A percentile compares a stretch with the other conserved stretches of the same genome.
Conservation (phyloP, 2,888 invertebrate species). For the Hirtodrosophila duncani region DNA sequence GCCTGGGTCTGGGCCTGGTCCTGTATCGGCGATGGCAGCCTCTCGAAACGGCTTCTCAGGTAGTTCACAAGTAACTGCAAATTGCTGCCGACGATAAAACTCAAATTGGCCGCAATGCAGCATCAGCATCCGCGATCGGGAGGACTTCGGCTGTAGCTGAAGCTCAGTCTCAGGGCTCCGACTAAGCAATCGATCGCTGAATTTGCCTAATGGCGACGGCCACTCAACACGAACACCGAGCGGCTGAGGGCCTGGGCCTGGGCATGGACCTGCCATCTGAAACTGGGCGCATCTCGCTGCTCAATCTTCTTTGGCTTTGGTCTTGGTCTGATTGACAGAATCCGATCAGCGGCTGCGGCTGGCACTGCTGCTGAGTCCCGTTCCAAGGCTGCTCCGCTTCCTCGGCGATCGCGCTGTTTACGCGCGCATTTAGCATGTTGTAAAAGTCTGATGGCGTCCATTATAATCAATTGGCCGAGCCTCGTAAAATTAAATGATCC, state of each 20-base stretch:
- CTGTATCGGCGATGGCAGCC: slow-evolving; percentile 23
- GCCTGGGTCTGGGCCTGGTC: slow-evolving; percentile 19
- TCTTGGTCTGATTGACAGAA: slow-evolving; percentile 52
- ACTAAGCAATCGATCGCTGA: slow-evolving; percentile 63
- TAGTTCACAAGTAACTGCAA: slow-evolving; percentile 78
- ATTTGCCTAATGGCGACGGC: slow-evolving; percentile 75
- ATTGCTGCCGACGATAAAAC: slow-evolving; percentile 74
- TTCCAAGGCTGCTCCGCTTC: slow-evolving; percentile 19
- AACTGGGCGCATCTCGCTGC: slow-evolving; percentile 43
- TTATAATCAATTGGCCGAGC: slow-evolving; percentile 78
- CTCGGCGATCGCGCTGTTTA: slow-evolving; percentile 52
- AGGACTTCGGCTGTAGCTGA: not conserved
- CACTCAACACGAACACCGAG: slow-evolving; percentile 71
- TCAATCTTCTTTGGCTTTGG: slow-evolving; percentile 35
- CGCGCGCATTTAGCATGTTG: slow-evolving; percentile 77
- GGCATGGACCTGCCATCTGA: slow-evolving; percentile 9
- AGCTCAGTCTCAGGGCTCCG: too few relatives aligned
- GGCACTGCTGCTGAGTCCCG: not conserved
- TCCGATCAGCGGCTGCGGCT: slow-evolving; percentile 8
- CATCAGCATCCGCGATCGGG: slow-evolving; percentile 48
- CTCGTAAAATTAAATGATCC: slow-evolving; percentile 79
- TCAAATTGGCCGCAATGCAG: slow-evolving; percentile 54
- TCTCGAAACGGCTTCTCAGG: slow-evolving; percentile 74
- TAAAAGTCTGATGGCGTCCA: slow-evolving; percentile 77
- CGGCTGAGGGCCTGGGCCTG: slow-evolving; percentile 14